Evolutionary conservation across 2,888 invertebrate genomes (phyloP).

Genomic region (Hydrotaea diabolus): DNA sequence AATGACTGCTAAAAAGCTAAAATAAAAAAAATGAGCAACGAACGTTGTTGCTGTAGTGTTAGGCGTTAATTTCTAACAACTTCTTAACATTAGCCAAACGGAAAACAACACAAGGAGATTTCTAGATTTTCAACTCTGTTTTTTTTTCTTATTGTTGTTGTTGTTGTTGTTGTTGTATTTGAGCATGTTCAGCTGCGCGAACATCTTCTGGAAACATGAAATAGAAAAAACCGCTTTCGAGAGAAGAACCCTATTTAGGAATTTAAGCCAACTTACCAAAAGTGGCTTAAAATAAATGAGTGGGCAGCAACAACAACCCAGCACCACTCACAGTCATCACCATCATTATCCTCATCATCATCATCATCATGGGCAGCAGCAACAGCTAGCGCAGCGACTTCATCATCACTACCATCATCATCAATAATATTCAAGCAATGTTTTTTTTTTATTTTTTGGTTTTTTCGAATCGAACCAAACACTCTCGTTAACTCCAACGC

Average conservation of each 20-base stretch:
- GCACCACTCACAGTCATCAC: neutral
- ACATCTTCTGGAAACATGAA: conserved; percentile 42
- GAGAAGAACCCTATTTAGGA: conserved; percentile 25
- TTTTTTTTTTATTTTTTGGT: no score
- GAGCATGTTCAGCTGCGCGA: conserved; percentile 10
- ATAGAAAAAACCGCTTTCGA: conserved; percentile 32
- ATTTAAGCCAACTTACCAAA: conserved; percentile 60
- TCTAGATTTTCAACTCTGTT: conserved; percentile 27
- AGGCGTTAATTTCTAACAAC: conserved; percentile 59
- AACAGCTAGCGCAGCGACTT: conserved; percentile 17
- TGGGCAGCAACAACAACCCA: conserved; percentile 54
- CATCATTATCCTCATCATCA: conserved; percentile 35
- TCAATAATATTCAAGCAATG: no score
- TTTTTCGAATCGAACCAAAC: neutral
- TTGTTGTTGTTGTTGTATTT: neutral
- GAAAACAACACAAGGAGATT: conserved; percentile 25
- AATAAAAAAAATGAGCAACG: neutral
- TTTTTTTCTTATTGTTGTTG: neutral
- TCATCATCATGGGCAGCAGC: conserved; percentile 28
- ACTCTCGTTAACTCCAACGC: neutral
- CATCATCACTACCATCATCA: neutral
- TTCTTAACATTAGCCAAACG: conserved; percentile 7
- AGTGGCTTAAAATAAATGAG: conserved; percentile 56
- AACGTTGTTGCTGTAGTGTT: conserved; percentile 41
- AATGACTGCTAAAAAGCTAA: neutral